Conservation (phyloP, 2,113 vertebrate species). For the Callaeas wilsoni region DNA sequence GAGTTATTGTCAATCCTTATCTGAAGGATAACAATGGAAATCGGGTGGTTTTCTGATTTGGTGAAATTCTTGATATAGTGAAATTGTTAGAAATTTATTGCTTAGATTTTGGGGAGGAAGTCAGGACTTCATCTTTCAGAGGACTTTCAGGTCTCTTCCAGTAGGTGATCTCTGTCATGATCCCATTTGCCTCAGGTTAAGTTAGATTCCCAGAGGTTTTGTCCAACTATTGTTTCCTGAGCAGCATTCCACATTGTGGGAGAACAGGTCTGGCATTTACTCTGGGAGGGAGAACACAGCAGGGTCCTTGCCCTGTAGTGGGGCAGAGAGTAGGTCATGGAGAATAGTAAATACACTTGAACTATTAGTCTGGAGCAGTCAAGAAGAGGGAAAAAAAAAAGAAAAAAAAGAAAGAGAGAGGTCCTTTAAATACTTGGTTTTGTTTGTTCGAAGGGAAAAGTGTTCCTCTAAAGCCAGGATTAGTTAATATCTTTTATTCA, state of each 20-base stretch:
- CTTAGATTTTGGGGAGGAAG: background rate
- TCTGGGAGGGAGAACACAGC: background rate
- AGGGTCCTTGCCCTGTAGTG: background rate
- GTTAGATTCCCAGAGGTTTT: background rate
- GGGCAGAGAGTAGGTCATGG: background rate
- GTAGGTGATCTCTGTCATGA: background rate
- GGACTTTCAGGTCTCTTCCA: background rate
- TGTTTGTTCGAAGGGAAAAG: background rate
- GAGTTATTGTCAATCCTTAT: background rate
- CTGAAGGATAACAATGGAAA: background rate
- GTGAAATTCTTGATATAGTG: background rate
- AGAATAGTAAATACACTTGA: background rate
- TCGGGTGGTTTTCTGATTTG: background rate
- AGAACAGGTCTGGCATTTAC: background rate
- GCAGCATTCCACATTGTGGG: no score
- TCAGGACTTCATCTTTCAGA: background rate
- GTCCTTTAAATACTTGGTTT: background rate
- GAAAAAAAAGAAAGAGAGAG: accelerated
- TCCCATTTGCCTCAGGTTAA: background rate
- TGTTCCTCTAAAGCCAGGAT: background rate
- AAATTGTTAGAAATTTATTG: background rate
- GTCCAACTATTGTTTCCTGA: background rate
- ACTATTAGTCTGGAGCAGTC: background rate
- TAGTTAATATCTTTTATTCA: background rate
- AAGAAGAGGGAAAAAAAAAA: background rate